A percentile compares a stretch with the other conserved stretches of the same genome.
Conservation (phyloP, 2,888 invertebrate species). For the Zhuqinia jingwanae region DNA sequence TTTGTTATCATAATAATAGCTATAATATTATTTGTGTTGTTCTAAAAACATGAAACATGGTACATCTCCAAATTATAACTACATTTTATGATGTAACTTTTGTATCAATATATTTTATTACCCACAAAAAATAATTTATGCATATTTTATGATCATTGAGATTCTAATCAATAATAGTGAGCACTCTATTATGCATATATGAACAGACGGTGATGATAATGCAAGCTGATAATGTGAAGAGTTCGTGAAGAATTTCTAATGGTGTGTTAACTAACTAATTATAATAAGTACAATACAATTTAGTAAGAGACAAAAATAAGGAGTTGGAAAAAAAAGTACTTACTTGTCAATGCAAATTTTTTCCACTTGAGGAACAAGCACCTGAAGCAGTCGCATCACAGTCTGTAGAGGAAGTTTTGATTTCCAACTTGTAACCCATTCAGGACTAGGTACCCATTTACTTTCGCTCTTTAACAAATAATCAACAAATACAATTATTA, state of each 20-base stretch:
- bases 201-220: constrained; percentile 7
- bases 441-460: constrained; percentile 93
- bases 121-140: constrained; percentile 22
- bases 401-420: constrained; percentile 98
- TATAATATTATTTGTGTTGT: constrained; percentile 7
- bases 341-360: constrained; percentile 99
- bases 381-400: constrained; percentile 98
- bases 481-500: not conserved
- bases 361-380: constrained; percentile 99
- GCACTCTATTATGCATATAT: constrained; percentile 12
- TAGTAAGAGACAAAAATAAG: too few relatives aligned
- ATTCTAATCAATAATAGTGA: constrained; percentile 43
- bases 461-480: constrained; percentile 75
- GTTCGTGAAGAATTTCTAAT: constrained; percentile 3
- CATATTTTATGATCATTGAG: constrained; percentile 31
- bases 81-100: not conserved
- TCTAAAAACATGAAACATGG: too few relatives aligned
- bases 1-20: constrained; percentile 15
- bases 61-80: too few relatives aligned
- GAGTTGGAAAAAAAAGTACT: constrained; percentile 80
- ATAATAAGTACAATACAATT: too few relatives aligned
- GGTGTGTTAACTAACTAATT: constrained; percentile 12
- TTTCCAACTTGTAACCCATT: constrained; percentile 99
- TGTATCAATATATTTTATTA: constrained; percentile 34
- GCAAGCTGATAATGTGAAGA: constrained; percentile 9